These are phyloP conservation scores for Phortica variegata DNA, from an alignment of 1,140 invertebrate genomes.

Conservation along the genomic window DNA sequence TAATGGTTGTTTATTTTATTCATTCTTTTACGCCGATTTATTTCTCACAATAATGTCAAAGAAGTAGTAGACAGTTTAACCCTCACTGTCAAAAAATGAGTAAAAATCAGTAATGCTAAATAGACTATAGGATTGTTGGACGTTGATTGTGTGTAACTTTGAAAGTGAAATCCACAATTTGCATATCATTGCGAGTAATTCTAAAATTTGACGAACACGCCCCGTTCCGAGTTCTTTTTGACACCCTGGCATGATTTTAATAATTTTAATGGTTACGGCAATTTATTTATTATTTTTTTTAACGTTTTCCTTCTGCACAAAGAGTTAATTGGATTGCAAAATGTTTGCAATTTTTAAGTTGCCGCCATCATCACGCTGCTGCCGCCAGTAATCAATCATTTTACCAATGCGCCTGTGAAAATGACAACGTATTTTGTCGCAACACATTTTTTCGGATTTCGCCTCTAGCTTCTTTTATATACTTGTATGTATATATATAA, in stretches of 20 bases:
- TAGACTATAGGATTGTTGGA: neutral
- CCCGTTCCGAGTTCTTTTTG: constrained; percentile 16
- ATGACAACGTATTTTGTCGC: constrained; percentile 45
- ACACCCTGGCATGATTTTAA: constrained; percentile 35
- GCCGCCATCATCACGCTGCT: constrained; percentile 19
- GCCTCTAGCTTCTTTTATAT: too few species aligned
- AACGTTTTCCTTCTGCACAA: constrained; percentile 35
- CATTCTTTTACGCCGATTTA: too few species aligned
- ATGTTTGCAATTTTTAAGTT: constrained; percentile 41
- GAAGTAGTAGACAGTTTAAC: too few species aligned
- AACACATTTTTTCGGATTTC: too few species aligned
- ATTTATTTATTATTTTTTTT: constrained; percentile 51
- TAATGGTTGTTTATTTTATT: too few species aligned
- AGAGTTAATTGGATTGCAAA: constrained; percentile 55
- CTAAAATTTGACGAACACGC: constrained; percentile 49
- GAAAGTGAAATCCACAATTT: constrained; percentile 39
- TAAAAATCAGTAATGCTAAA: too few species aligned
- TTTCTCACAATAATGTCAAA: too few species aligned
- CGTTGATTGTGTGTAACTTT: constrained; percentile 12
- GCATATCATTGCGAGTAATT: constrained; percentile 36
- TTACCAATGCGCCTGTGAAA: constrained; percentile 51
- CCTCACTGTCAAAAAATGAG: too few species aligned
- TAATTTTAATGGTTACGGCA: constrained; percentile 53
- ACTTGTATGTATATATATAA: too few species aligned
- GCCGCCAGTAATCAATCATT: constrained; percentile 51